phyloP scores from a whole-genome alignment of 2,113 vertebrate genomes.

The Azemiops feae region DNA sequence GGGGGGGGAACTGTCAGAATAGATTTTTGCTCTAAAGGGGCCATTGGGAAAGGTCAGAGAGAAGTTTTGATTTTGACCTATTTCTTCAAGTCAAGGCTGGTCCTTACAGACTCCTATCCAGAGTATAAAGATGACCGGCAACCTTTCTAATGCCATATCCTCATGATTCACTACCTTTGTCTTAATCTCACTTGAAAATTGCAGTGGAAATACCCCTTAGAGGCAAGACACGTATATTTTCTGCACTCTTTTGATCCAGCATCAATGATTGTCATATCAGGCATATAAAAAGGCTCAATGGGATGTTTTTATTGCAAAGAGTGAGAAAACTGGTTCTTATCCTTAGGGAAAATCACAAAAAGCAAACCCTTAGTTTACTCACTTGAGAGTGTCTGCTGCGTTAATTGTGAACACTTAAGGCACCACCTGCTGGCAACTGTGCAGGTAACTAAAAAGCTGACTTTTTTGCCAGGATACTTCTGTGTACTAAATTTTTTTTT shows the following conservation, averaged over 20 bases:
- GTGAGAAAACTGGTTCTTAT: background rate
- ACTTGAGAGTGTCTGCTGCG: background rate
- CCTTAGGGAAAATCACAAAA: background rate
- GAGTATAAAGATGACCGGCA: background rate
- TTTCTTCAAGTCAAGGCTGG: background rate
- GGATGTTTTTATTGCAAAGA: background rate
- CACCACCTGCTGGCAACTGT: background rate
- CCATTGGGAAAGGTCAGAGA: background rate
- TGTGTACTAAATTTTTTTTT: too few relatives aligned
- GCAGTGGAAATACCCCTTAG: background rate
- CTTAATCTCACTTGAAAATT: background rate
- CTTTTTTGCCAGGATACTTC: background rate
- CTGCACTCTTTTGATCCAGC: background rate
- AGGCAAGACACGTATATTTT: background rate
- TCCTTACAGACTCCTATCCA: background rate
- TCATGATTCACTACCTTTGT: background rate
- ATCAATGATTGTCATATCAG: background rate
- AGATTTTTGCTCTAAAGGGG: background rate
- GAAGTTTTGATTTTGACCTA: background rate
- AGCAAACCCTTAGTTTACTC: background rate
- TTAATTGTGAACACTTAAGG: background rate
- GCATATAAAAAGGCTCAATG: background rate
- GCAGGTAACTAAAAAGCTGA: background rate
- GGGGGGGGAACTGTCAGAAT: background rate
- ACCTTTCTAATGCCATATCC: background rate